Base-by-base conservation (phyloP, 2,797 vertebrate genomes). In the Sebastes kiyomatsui region DNA sequence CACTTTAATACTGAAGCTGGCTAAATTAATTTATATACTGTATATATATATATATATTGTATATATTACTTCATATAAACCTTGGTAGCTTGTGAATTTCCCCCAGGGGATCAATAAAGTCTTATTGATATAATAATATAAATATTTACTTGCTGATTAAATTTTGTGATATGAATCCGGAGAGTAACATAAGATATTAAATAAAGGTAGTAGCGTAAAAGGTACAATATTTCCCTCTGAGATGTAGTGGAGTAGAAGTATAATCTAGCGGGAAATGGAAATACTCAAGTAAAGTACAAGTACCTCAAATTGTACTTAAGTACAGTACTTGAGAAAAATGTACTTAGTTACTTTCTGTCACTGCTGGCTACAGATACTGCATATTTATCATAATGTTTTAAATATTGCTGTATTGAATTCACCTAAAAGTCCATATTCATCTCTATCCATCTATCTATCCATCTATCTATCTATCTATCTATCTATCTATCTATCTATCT, bases 271-370 rank as follows among this genome's bases (percentile, higher is more conserved):
- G 38, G 14, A 42, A 16, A 42, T 42, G 13, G 38, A 42, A 42
- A 42, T 28, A 59, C 56, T 18, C 25, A 59, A 58, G 12, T 58
- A 22, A 46, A 46, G 38, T 46, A 46, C 1, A 46, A 46, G 14
- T 46, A 16, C 0, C 14, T 16, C 38, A 46, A 0, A 42, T 42
- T 42, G 38, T 42, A 38, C 35, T 14, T 14, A 0, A 38, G 35
- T 38, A 14, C 35, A 38, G 35, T 0, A 0, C 13, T 38, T 38
- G 13, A 38, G 35, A 14, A 38, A 38, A 0, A 35, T 0, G 35
- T 35, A 35, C 35, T 42, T 16, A 42, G 14, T 42, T 42, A 42
- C 38, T 6, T 18, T 46, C 0, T 0, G 6, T 14, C 14, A 46
- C 38, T 46, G 38, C 14, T 42, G 38, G 38, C 38, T 42, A 7